Conservation (phyloP, 1,140 invertebrate genomes). For the Trichoplusia ni region DNA sequence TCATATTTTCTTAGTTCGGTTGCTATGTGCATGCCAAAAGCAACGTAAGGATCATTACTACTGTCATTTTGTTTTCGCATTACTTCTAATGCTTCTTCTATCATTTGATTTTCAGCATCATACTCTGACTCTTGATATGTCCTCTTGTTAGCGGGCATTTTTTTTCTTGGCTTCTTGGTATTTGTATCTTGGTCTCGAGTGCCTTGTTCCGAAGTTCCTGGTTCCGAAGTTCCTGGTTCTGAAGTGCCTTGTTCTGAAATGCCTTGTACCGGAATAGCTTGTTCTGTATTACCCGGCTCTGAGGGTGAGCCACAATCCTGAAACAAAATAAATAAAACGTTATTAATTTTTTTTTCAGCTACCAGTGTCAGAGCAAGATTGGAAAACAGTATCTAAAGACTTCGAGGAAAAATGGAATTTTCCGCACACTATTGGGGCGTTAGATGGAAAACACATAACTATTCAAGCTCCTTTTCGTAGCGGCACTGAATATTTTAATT, state of each 20-base stretch:
- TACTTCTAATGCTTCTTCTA: slow-evolving; percentile 21
- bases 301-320: slow-evolving; percentile 9
- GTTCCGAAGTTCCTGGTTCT: slow-evolving; percentile 8
- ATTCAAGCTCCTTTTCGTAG: not conserved
- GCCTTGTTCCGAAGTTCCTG: slow-evolving; percentile 1
- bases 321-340: slow-evolving; percentile 1
- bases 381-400: not conserved
- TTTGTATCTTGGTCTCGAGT: slow-evolving; percentile 15
- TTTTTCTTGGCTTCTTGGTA: slow-evolving; percentile 4
- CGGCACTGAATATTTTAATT: slow-evolving; percentile 4
- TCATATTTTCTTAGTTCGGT: slow-evolving; percentile 19
- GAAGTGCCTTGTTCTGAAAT: slow-evolving; percentile 9
- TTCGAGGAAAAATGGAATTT: not conserved
- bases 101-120: slow-evolving; percentile 13
- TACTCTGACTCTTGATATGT: slow-evolving; percentile 10
- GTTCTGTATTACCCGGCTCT: slow-evolving; percentile 18
- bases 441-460: not conserved
- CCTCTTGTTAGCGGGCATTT: slow-evolving; percentile 15
- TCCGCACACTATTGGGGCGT: not conserved
- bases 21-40: slow-evolving; percentile 18
- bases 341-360: slow-evolving; percentile 3
- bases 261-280: slow-evolving; percentile 13
- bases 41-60: slow-evolving; percentile 20
- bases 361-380: not conserved
- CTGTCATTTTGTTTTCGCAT: not conserved